phyloP scores from a whole-genome alignment of 2,113 vertebrate genomes.

The Mus pahari region DNA sequence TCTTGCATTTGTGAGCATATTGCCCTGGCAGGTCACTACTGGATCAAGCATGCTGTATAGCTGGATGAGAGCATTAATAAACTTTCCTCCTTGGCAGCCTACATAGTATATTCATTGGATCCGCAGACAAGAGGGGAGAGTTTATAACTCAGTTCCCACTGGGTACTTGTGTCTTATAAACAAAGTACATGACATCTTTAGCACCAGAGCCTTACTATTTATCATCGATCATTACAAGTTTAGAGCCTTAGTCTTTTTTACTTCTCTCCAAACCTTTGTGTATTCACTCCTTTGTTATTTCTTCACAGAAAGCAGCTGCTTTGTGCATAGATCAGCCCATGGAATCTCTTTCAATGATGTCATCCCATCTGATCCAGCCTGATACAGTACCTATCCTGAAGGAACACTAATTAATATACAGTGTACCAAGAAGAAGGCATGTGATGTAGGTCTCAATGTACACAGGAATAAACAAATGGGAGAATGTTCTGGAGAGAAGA shows the following conservation, averaged over 20 bases:
- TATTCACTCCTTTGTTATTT: neutral
- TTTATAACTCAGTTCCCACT: neutral
- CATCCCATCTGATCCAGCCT: neutral
- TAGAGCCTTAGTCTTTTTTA: neutral
- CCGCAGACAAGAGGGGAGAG: neutral
- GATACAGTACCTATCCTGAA: neutral
- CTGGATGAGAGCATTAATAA: no score
- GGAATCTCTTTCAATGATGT: neutral
- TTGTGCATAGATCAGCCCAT: neutral
- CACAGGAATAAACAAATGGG: neutral
- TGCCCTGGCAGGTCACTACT: neutral
- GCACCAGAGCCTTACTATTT: neutral
- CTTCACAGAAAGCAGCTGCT: neutral
- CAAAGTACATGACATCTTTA: neutral
- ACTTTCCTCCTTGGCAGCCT: neutral
- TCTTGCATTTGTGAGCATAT: neutral
- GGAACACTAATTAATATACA: neutral
- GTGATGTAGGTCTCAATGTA: neutral
- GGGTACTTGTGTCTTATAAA: neutral
- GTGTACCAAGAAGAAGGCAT: neutral
- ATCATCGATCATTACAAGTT: neutral
- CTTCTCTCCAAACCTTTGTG: neutral
- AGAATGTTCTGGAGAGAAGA: neutral
- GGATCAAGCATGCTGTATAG: neutral
- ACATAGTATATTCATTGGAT: neutral